phyloP scores from a whole-genome alignment of 2,797 vertebrate species.

The Malurus splendens region DNA sequence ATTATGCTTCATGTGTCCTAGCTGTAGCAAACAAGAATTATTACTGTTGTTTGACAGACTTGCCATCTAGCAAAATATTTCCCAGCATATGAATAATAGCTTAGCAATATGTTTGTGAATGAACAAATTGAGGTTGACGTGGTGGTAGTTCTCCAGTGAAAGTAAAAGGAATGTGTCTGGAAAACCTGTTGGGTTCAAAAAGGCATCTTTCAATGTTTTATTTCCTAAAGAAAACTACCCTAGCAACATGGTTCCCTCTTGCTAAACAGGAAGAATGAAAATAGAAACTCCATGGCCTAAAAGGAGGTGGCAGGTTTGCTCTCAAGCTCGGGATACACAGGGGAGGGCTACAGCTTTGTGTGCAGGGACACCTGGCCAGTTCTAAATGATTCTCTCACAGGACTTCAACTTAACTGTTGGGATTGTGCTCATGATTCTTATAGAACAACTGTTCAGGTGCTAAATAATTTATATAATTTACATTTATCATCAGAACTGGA shows the following conservation, averaged over 20 bases:
- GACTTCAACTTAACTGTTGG: background rate
- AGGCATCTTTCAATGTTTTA: background rate
- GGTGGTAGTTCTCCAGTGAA: background rate
- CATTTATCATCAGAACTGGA: background rate
- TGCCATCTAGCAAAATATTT: background rate
- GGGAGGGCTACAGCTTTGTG: background rate
- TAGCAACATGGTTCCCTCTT: background rate
- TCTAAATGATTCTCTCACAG: background rate
- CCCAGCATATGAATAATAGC: background rate
- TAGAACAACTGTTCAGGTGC: background rate
- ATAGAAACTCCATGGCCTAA: background rate
- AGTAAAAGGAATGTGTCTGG: background rate
- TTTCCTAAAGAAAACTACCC: background rate
- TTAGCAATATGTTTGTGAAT: background rate
- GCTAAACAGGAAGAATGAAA: background rate
- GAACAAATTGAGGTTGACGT: background rate
- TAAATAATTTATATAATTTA: background rate
- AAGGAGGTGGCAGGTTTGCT: background rate
- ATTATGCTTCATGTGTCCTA: background rate
- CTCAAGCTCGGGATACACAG: background rate
- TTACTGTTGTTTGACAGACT: slow-evolving; percentile 6
- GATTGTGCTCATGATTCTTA: background rate
- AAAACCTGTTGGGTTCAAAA: background rate
- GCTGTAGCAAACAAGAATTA: background rate
- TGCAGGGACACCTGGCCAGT: background rate